These are phyloP conservation scores for Euura saliciscinereae DNA, from an alignment of 1,140 invertebrate species.

Conservation along the genomic window DNA sequence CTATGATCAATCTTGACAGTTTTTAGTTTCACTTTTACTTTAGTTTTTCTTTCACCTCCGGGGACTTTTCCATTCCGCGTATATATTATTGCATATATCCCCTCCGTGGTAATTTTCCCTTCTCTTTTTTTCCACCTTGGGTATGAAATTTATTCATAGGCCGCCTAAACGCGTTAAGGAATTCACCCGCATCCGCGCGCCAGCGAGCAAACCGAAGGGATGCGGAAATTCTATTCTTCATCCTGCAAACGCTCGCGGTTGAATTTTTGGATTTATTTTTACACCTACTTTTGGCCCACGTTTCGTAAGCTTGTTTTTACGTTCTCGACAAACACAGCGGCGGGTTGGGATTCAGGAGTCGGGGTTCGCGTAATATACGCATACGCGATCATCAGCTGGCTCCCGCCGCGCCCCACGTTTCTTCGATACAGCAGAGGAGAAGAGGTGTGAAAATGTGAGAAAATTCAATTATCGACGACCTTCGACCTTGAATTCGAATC, in stretches of 20 bases:
- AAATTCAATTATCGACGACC: no score
- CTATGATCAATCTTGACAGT: no score
- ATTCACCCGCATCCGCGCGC: conserved; percentile 38
- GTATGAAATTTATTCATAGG: conserved; percentile 58
- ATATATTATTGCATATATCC: conserved; percentile 1
- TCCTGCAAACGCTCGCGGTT: not conserved
- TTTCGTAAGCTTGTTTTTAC: no score
- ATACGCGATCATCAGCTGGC: no score
- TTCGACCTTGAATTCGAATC: no score
- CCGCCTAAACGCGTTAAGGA: conserved; percentile 53
- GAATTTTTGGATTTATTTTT: conserved; percentile 2
- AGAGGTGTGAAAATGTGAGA: no score
- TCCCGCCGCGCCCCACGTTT: no score
- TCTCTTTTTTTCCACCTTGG: conserved; percentile 28
- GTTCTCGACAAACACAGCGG: no score
- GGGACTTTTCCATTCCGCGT: not conserved
- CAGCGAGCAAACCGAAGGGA: conserved; percentile 7
- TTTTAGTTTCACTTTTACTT: not conserved
- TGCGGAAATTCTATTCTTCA: conserved; percentile 6
- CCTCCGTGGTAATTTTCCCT: conserved; percentile 12
- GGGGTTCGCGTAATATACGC: no score
- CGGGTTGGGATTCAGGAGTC: no score
- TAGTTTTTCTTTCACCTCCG: not conserved
- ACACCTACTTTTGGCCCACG: not conserved
- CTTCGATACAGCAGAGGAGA: no score